phyloP scores from a whole-genome alignment of 2,113 vertebrate genomes.

The Semicossyphus pulcher region DNA sequence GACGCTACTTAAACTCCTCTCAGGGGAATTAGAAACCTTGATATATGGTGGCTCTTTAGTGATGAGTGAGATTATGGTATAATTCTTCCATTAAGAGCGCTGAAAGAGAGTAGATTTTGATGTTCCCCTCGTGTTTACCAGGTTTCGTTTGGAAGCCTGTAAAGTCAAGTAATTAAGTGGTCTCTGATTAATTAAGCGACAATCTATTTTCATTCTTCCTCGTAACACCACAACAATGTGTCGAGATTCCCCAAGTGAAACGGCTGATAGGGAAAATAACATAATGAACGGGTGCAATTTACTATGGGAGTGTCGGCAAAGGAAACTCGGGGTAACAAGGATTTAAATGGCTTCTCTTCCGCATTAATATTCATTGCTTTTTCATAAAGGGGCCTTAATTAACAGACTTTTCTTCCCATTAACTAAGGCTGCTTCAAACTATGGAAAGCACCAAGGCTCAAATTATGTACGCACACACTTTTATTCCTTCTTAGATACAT shows the following conservation, averaged over 20 bases:
- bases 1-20: neutral
- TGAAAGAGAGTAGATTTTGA: constrained; percentile 50
- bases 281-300: constrained; percentile 75
- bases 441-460: constrained; percentile 23
- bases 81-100: constrained; percentile 40
- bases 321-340: constrained; percentile 58
- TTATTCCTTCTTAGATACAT: constrained; percentile 40
- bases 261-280: constrained; percentile 71
- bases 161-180: constrained; percentile 79
- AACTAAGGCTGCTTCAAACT: constrained; percentile 51
- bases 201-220: constrained; percentile 76
- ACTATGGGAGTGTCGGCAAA: constrained; percentile 54
- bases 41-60: constrained; percentile 32
- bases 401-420: constrained; percentile 68
- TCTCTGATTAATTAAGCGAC: constrained; percentile 79
- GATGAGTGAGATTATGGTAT: constrained; percentile 44
- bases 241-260: constrained; percentile 72
- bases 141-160: constrained; percentile 58
- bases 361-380: constrained; percentile 76
- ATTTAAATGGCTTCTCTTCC: constrained; percentile 66
- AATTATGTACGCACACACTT: constrained; percentile 25
- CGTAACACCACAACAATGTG: constrained; percentile 74
- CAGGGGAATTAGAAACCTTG: constrained; percentile 14
- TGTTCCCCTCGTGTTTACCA: constrained; percentile 56
- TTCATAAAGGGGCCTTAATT: constrained; percentile 75